These are phyloP conservation scores for Thaleichthys pacificus DNA, from an alignment of 2,797 vertebrate species.

Conservation along the genomic window DNA sequence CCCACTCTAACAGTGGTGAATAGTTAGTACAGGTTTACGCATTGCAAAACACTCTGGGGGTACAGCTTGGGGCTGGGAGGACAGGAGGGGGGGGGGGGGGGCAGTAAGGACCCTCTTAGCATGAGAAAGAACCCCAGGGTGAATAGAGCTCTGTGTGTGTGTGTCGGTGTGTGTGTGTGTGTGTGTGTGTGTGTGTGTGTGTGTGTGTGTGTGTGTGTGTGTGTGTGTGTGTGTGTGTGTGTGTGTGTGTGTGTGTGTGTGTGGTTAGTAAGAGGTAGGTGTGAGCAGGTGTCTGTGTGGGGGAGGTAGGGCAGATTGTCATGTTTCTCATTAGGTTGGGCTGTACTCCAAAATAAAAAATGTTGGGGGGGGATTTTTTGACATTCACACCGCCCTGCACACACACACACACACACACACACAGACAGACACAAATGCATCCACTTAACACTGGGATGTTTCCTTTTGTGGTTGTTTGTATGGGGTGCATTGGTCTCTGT, in stretches of 20 bases:
- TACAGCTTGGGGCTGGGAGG: slow-evolving; percentile 64
- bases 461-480: background rate
- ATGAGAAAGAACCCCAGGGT: slow-evolving; percentile 40
- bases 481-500: background rate
- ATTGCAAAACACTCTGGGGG: slow-evolving; percentile 78
- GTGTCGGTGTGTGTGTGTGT: slow-evolving; percentile 20
- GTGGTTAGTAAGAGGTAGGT: background rate
- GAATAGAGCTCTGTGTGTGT: slow-evolving; percentile 21
- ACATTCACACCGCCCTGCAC: background rate
- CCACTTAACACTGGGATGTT: background rate
- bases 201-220: background rate
- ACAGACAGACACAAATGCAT: background rate
- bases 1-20: slow-evolving; percentile 39
- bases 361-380: background rate
- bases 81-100: slow-evolving; percentile 69
- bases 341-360: background rate
- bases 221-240: slow-evolving; percentile 14
- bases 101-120: slow-evolving; percentile 43
- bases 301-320: background rate
- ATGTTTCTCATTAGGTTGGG: background rate
- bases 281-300: background rate
- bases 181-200: background rate
- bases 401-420: background rate
- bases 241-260: too few species aligned
- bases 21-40: slow-evolving; percentile 77